Conservation (phyloP, 2,797 vertebrate genomes). For the Uromys caudimaculatus region DNA sequence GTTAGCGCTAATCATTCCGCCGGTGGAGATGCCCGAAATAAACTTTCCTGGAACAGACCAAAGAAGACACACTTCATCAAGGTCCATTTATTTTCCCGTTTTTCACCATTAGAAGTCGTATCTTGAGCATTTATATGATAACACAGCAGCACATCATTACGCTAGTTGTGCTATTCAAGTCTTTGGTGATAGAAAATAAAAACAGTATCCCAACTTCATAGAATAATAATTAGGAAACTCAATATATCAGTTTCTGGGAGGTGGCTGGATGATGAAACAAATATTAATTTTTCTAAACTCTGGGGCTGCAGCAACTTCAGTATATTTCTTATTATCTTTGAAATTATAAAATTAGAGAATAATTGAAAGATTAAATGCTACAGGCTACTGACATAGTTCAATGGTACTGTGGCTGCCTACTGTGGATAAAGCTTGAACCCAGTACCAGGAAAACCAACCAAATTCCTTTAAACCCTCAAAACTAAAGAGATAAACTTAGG, state of each 20-base stretch:
- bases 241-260: constrained; percentile 33
- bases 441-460: neutral
- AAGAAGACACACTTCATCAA: constrained; percentile 93
- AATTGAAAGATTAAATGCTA: constrained; percentile 42
- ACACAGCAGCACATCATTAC: constrained; percentile 70
- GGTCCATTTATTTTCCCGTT: constrained; percentile 92
- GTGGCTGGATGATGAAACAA: constrained; percentile 8
- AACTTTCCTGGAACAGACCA: constrained; percentile 92
- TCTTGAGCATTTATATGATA: constrained; percentile 88
- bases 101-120: constrained; percentile 90
- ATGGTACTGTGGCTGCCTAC: neutral
- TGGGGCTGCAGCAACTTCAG: neutral
- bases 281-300: neutral
- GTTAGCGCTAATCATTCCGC: constrained; percentile 92
- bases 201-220: constrained; percentile 21
- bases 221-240: constrained; percentile 81
- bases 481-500: neutral
- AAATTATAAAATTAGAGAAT: neutral
- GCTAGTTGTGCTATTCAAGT: constrained; percentile 55
- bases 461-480: neutral
- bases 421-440: neutral
- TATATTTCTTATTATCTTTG: neutral
- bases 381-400: neutral
- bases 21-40: constrained; percentile 90
- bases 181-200: constrained; percentile 73